Percentiles rank a stretch among this genome's conserved stretches.
Conservation (phyloP, 2,888 invertebrate genomes). For the Cotesia congregata region DNA sequence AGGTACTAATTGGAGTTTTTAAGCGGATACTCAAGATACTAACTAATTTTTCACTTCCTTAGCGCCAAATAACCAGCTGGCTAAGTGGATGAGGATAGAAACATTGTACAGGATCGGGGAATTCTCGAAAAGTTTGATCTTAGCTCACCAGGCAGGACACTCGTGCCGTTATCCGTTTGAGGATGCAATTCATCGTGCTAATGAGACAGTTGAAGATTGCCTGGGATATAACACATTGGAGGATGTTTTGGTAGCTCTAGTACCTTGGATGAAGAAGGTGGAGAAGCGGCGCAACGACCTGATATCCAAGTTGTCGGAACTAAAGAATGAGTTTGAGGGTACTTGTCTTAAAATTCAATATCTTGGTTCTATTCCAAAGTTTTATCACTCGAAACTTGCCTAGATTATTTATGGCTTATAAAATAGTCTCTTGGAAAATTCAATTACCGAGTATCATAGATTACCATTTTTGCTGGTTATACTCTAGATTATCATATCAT, state of each 20-base stretch:
- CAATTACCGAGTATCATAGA: background rate
- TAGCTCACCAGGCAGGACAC: conserved; percentile 57
- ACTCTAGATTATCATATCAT: too few relatives aligned
- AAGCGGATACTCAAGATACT: too few relatives aligned
- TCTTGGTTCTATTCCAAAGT: background rate
- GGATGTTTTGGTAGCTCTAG: conserved; percentile 51
- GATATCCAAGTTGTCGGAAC: conserved; percentile 55
- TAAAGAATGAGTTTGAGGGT: conserved; percentile 63
- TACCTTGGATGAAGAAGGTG: conserved; percentile 59
- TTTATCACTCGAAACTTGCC: background rate
- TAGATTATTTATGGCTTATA: background rate
- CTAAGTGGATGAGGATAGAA: conserved; percentile 56
- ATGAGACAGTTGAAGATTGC: conserved; percentile 63
- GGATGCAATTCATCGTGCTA: conserved; percentile 56
- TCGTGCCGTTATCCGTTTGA: conserved; percentile 52
- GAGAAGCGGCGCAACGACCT: conserved; percentile 46
- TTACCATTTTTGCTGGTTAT: too few relatives aligned
- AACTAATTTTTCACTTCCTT: background rate
- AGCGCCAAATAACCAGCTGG: conserved; percentile 58
- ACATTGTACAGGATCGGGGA: conserved; percentile 60
- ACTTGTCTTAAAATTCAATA: conserved; percentile 11
- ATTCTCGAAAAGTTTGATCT: conserved; percentile 58
- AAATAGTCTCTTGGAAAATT: background rate
- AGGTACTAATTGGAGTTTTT: too few relatives aligned
- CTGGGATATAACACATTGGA: conserved; percentile 59